Evolutionary conservation across 2,113 vertebrate species (phyloP), one percentile per base, ranked within the genome.

Genomic region (Laticauda laticaudata): DNA sequence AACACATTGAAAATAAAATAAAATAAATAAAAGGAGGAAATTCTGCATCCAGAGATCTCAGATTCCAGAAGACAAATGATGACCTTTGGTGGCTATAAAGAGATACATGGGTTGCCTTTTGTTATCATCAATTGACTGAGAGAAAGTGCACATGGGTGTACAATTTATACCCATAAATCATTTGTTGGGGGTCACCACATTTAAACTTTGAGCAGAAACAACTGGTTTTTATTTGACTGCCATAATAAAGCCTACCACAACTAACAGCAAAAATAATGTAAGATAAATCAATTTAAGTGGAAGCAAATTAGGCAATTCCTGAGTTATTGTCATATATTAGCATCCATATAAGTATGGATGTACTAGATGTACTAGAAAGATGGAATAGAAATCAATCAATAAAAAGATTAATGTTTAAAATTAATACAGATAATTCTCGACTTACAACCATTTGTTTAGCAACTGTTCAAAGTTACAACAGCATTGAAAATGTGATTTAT

Each of bases 21-120:
- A 95, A 94, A 81, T 39, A 81, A 39, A 81, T 39, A 43, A 81
- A 93, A 69, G 56, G 96, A 97, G 97, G 97, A 98, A 97, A 92
- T 93, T 94, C 89, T 96, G 94, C 96, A 97, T 97, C 96, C 53
- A 95, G 95, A 96, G 97, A 94, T 39, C 94, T 96, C 94, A 51
- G 97, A 91, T 93, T 95, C 95, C 96, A 97, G 93, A 91, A 95
- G 96, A 91, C 59, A 89, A 96, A 92, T 29, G 89, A 94, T 95
- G 90, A 94, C 91, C 91, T 0, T 93, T 87, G 55, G 2, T 21
- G 54, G 18, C 93, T 97, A 97, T 96, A 97, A 97, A 97, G 97
- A 98, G 95, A 92, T 81, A 90, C 90, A 93, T 86, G 93, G 94
- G 29, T 54, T 64, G 61, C 45, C 54, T 51, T 69, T 57, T 53